phyloP scores from a whole-genome alignment of 1,140 invertebrate genomes.

The Agraylea sexmaculata region DNA sequence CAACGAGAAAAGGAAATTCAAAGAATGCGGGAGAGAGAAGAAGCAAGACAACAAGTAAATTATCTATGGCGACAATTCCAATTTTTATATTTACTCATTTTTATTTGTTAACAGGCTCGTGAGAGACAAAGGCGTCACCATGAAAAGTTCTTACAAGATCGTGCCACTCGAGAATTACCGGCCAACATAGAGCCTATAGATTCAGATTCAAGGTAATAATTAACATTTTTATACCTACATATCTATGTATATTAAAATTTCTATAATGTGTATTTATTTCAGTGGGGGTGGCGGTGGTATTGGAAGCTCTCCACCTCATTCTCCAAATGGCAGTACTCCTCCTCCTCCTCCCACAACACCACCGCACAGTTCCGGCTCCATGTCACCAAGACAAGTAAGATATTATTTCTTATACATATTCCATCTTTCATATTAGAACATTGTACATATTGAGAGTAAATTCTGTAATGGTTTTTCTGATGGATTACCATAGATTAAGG shows the following conservation, averaged over 20 bases:
- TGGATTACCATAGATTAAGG: too few relatives aligned
- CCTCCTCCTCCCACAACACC: not conserved
- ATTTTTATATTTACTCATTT: not conserved
- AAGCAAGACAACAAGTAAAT: slow-evolving; percentile 30
- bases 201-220: slow-evolving; percentile 43
- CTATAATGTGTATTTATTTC: too few relatives aligned
- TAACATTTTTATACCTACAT: too few relatives aligned
- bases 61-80: too few relatives aligned
- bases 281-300: too few relatives aligned
- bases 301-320: too few relatives aligned
- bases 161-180: slow-evolving; percentile 43
- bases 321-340: not conserved
- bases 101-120: slow-evolving; percentile 21
- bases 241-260: too few relatives aligned
- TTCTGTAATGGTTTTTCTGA: too few relatives aligned
- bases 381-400: too few relatives aligned
- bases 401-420: too few relatives aligned
- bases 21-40: slow-evolving; percentile 40
- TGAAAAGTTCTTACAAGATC: slow-evolving; percentile 36
- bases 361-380: not conserved
- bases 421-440: too few relatives aligned
- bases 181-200: slow-evolving; percentile 56
- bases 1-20: slow-evolving; percentile 43
- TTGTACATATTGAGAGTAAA: too few relatives aligned
- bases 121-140: slow-evolving; percentile 28